Base-by-base conservation (phyloP, 2,113 vertebrate genomes). In the Heterochromis multidens region DNA sequence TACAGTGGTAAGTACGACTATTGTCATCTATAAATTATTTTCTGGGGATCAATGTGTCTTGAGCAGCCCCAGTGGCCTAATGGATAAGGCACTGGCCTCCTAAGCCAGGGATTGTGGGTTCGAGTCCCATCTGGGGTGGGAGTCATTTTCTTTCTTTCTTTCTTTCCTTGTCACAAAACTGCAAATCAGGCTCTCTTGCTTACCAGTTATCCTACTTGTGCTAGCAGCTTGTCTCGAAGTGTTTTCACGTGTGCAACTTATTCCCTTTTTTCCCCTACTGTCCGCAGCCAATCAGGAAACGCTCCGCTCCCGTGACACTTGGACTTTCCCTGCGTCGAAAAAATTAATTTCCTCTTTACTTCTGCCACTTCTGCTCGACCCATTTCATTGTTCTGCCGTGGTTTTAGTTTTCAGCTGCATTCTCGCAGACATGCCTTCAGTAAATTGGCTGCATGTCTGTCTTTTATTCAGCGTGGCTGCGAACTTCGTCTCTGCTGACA, bases 11-110 rank as follows among this genome's bases (percentile, higher is more conserved):
- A n/a, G n/a, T n/a, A n/a, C n/a, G n/a, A n/a, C 3, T 46, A 3
- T 43, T 46, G 2, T 17, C 0, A 10, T 27, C 8, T 27, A 1
- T 27, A 19, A 46, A 46, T 0, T 0, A 1, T 0, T 70, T 19
- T 5, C 4, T 1, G 8, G 9, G 14, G 3, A 1, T n/a, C n/a
- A 1, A 1, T 11, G 1, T 3, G n/a, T n/a, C n/a, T n/a, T n/a
- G n/a, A n/a, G 37, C 6, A 27, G 37, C 23, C 65, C 65, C 23
- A 70, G 23, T 46, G 14, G 63, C 37, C 65, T 46, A 70, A 40
- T 70, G 25, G 43, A 46, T 95, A 96, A 96, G 95, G 95, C 95
- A 95, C 95, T 96, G 94, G 95, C 94, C 93, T 95, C 91, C 90
- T 94, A 92, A 93, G 85, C 88, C 87, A 93, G 87, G 79, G 90